Percentiles rank a stretch among this genome's conserved stretches.
Evolutionary conservation across 2,797 vertebrate genomes (phyloP).

Genomic region (Alcedo quadribrachys): DNA sequence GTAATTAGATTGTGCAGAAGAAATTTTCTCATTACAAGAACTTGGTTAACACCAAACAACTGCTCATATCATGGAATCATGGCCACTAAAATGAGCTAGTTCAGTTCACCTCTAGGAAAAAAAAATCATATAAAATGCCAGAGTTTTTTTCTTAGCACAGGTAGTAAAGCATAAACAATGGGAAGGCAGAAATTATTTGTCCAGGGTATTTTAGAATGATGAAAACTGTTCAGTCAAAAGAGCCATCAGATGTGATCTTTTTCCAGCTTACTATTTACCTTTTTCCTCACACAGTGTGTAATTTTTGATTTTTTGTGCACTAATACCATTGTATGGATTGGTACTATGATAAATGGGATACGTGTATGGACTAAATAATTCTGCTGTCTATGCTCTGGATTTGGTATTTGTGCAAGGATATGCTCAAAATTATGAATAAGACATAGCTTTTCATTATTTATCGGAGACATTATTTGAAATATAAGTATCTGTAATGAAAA

Average conservation of each 20-base stretch:
- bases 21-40: background rate
- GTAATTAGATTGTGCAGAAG: background rate
- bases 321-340: background rate
- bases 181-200: background rate
- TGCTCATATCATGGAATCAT: background rate
- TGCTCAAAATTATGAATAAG: background rate
- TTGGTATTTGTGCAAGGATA: background rate
- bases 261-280: background rate
- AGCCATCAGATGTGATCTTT: background rate
- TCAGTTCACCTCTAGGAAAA: background rate
- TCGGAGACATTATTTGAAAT: background rate
- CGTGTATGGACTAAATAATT: background rate
- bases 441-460: background rate
- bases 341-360: background rate
- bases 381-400: background rate
- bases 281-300: rapidly evolving
- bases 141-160: background rate
- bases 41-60: background rate
- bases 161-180: background rate
- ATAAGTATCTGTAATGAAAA: constrained; percentile 10
- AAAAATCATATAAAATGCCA: background rate
- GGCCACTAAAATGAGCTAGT: background rate
- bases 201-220: background rate
- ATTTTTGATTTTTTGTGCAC: background rate
- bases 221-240: background rate